These are phyloP conservation scores for Herminia tarsipennalis DNA, from an alignment of 2,888 invertebrate species.

Conservation along the genomic window DNA sequence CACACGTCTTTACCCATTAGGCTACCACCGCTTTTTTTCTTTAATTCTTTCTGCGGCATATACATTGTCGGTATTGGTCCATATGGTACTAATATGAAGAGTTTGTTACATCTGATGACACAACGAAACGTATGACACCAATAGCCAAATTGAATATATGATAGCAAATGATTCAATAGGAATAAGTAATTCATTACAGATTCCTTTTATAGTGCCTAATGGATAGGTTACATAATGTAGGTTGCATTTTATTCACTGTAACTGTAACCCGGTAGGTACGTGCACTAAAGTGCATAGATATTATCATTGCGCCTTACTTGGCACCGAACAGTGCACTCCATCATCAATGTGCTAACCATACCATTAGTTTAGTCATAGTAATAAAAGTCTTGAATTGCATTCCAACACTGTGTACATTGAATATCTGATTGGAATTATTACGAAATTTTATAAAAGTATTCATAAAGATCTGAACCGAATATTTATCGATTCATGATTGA, in stretches of 20 bases:
- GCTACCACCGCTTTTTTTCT: too few relatives aligned
- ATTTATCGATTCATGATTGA: constrained; percentile 26
- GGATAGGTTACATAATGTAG: constrained; percentile 28
- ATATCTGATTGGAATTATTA: constrained; percentile 56
- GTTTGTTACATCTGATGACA: constrained; percentile 1
- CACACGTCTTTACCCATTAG: too few relatives aligned
- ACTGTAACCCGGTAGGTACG: too few relatives aligned
- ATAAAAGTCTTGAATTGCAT: constrained; percentile 57
- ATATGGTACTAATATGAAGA: too few relatives aligned
- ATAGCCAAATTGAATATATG: constrained; percentile 30
- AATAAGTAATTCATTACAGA: constrained; percentile 32
- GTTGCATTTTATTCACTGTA: constrained; percentile 19
- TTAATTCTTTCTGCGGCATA: too few relatives aligned
- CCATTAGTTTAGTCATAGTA: constrained; percentile 45
- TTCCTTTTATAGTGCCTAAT: constrained; percentile 22
- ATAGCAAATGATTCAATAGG: constrained; percentile 18
- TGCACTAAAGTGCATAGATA: constrained; percentile 25
- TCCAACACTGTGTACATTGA: constrained; percentile 59
- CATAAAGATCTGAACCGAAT: constrained; percentile 42
- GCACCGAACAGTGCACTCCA: constrained; percentile 5
- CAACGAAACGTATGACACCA: constrained; percentile 40
- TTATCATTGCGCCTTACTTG: constrained; percentile 25
- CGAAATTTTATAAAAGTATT: constrained; percentile 48
- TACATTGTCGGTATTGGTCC: too few relatives aligned
- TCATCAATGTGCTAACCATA: constrained; percentile 29